Base-by-base conservation (phyloP, 1,140 invertebrate species). In the Zelostemma sp. region DNA sequence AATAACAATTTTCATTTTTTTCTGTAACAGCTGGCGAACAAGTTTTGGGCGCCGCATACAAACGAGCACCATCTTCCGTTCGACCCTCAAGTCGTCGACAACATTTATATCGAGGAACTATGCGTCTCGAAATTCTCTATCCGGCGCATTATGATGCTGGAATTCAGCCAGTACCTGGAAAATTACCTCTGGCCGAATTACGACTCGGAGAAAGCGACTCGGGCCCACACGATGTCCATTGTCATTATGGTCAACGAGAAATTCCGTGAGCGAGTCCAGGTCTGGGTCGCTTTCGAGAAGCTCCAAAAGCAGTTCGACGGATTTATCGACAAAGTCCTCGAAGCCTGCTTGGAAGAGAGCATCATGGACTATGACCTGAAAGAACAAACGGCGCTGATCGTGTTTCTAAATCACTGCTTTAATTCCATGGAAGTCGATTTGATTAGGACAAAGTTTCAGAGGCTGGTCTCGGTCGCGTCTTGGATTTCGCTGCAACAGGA, bases 161-260 rank as follows among this genome's bases (percentile, higher is more conserved):
- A 99, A 84, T 97, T 98, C 77, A 97, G 96, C 77, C 97, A 99
- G 74, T 99, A 98, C 84, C 82, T 99, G 61, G 97, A 99, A 82
- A 96, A 96, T 79, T 99, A 95, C 86, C 81, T 99, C 11, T 99
- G 97, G 97, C 96, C 96, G n/a, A 94, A 99, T 85, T 99, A 95
- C 81, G 84, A 88, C 40, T 86, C 89, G 0, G 86, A 83, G 11
- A 87, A 87, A 46, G 90, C 94, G 0, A 89, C 91, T 0, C 88
- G 92, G 65, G 89, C 91, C 1, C 95, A 98, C 82, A 90, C 97
- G 62, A 91, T 99, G 90, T 98, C 97, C 0, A 97, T 99, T 66
- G 93, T 98, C 25, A 91, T 95, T 0, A 97, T 99, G 93, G 90
- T 99, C 8, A 99, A 99, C 89, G 97, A 99, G 78, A 99, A 99